Percentiles rank a stretch among this genome's conserved stretches.
Conservation (phyloP, 2,888 invertebrate species). For the Arctia plantaginis region DNA sequence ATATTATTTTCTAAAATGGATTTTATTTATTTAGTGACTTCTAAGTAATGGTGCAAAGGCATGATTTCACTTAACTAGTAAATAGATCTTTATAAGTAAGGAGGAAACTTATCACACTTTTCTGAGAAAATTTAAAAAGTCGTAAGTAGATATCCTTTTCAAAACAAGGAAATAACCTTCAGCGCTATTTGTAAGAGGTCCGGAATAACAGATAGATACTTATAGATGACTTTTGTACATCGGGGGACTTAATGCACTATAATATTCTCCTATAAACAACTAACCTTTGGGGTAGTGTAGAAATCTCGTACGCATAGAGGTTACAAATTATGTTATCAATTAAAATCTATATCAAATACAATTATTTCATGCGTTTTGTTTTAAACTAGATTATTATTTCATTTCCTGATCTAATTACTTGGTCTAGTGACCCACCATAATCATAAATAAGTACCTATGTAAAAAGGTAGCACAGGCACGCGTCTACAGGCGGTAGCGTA, state of each 20-base stretch:
- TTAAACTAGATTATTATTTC: background rate
- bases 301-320: no score
- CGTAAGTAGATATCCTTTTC: background rate
- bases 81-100: background rate
- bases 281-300: no score
- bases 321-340: no score
- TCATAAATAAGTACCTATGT: constrained; percentile 17
- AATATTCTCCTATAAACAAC: no score
- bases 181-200: no score
- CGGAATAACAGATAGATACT: no score
- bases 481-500: constrained; percentile 62
- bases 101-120: background rate
- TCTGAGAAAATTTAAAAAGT: background rate
- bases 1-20: background rate
- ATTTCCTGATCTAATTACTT: constrained; percentile 23
- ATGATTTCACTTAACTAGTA: background rate
- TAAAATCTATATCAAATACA: no score
- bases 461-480: constrained; percentile 40
- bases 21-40: background rate
- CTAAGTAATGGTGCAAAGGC: no score
- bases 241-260: no score
- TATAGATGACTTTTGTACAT: no score
- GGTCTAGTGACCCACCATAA: constrained; percentile 25
- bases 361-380: background rate
- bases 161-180: background rate